Evolutionary conservation across 2,113 vertebrate genomes (phyloP).

Genomic region (Junco hyemalis): DNA sequence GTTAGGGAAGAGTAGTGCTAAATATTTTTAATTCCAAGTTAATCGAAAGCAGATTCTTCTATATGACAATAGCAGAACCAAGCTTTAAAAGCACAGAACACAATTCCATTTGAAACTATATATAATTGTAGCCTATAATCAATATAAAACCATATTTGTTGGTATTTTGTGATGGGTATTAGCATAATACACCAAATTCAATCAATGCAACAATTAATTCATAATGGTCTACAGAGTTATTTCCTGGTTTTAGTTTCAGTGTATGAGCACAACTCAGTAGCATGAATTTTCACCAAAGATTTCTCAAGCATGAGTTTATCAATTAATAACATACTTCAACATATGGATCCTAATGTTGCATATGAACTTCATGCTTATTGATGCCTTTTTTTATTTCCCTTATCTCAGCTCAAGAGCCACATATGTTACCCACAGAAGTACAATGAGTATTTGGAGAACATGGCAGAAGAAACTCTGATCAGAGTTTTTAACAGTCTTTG

Average conservation of each 20-base stretch:
- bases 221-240: not conserved
- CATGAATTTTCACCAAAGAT: conserved; percentile 20
- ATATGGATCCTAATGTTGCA: not conserved
- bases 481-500: not conserved
- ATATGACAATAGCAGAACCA: not conserved
- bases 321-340: not conserved
- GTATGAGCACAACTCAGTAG: conserved; percentile 31
- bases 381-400: not conserved
- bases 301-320: not conserved
- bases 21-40: not conserved
- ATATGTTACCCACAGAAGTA: not conserved
- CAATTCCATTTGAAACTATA: not conserved
- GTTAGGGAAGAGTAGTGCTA: not conserved
- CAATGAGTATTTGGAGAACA: not conserved
- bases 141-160: not conserved
- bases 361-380: not conserved
- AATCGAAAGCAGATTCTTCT: not conserved
- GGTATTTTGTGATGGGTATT: conserved; percentile 18
- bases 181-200: conserved; percentile 8
- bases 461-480: not conserved
- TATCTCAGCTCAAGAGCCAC: not conserved
- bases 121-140: not conserved
- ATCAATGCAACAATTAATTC: conserved; percentile 20
- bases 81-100: not conserved
- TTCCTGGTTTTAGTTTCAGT: conserved; percentile 7